Conservation (phyloP, 2,888 invertebrate genomes). For the Neoitamus cyanurus region DNA sequence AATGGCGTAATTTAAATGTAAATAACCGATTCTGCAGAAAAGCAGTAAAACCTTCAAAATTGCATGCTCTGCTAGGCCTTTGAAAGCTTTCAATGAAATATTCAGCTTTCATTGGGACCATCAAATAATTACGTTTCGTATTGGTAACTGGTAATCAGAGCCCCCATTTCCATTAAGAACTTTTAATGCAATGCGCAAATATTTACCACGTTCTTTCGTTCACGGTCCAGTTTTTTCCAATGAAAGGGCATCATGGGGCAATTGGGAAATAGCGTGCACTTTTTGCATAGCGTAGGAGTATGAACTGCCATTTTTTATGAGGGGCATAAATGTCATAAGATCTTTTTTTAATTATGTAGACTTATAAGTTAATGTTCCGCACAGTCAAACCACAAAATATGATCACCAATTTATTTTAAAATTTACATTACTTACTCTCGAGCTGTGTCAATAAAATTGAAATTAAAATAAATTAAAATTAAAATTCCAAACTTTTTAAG, state of each 20-base stretch:
- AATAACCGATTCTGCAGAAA: background rate
- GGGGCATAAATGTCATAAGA: no score
- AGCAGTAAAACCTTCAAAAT: background rate
- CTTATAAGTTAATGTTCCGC: no score
- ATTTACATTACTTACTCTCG: no score
- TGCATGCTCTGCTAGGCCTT: background rate
- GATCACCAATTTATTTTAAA: no score
- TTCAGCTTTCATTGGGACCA: background rate
- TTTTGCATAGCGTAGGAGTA: background rate
- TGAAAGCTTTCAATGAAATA: conserved; percentile 1
- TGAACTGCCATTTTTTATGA: no score
- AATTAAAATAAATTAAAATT: no score
- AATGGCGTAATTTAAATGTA: conserved; percentile 5
- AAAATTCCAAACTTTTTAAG: no score
- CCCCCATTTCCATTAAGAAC: background rate
- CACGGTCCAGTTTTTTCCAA: background rate
- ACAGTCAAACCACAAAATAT: no score
- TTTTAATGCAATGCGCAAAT: background rate
- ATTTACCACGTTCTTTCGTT: background rate
- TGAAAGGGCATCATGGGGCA: background rate
- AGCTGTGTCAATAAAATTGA: no score
- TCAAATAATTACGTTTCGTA: background rate
- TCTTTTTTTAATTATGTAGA: no score
- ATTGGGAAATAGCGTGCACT: background rate
- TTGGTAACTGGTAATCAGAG: background rate